Conservation (phyloP, 2,797 vertebrate genomes). For the Fistularia commersonii region DNA sequence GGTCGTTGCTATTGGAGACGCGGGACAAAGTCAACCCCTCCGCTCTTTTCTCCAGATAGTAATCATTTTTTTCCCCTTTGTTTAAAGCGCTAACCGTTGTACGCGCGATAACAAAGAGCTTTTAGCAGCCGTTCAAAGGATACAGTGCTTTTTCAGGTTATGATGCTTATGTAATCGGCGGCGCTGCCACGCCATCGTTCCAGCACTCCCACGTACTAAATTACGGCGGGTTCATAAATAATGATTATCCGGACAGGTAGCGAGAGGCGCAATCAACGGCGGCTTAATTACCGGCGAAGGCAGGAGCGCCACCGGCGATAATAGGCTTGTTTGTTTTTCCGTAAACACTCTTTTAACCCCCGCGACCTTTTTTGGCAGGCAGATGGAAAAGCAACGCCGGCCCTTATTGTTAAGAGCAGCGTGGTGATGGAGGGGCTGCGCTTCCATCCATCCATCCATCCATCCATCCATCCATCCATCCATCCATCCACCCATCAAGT, state of each 20-base stretch:
- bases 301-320: conserved; percentile 25
- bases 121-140: conserved; percentile 15
- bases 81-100: conserved; percentile 24
- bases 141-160: conserved; percentile 18
- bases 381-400: conserved; percentile 32
- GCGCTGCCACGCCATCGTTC: conserved; percentile 21
- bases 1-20: too few relatives aligned
- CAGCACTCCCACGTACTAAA: conserved; percentile 40
- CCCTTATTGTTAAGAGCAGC: conserved; percentile 19
- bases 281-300: conserved; percentile 32
- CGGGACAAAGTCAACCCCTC: conserved; percentile 54
- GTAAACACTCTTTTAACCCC: conserved; percentile 38
- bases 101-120: conserved; percentile 30
- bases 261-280: conserved; percentile 24
- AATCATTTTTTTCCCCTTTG: conserved; percentile 14
- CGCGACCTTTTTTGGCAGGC: conserved; percentile 27
- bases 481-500: too few relatives aligned
- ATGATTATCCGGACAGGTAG: conserved; percentile 30
- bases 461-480: too few relatives aligned
- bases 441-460: too few relatives aligned
- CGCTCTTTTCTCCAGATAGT: conserved; percentile 20
- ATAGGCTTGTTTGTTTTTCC: conserved; percentile 49
- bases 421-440: too few relatives aligned
- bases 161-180: conserved; percentile 41
- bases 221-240: conserved; percentile 22